Evolutionary conservation across 2,113 vertebrate species (phyloP).

Genomic region (Hyperoodon ampullatus): DNA sequence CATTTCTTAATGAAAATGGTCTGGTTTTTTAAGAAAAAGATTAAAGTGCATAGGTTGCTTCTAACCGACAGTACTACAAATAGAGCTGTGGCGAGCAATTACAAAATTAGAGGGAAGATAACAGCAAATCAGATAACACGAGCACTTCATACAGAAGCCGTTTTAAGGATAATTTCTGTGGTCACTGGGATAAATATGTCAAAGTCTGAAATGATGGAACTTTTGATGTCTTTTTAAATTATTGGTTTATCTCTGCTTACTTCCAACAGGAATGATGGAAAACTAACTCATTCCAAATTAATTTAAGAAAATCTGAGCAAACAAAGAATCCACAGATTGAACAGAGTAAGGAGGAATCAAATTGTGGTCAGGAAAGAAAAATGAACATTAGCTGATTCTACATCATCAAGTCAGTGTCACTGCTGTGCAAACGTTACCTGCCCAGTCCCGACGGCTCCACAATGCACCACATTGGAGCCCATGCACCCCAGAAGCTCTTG

Average conservation of each 20-base stretch:
- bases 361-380: conserved; percentile 19
- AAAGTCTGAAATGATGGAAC: background rate
- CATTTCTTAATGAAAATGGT: conserved; percentile 51
- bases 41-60: background rate
- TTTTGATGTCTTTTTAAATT: background rate
- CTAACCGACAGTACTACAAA: conserved; percentile 11
- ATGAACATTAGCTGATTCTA: conserved; percentile 13
- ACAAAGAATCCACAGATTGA: background rate
- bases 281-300: conserved; percentile 34
- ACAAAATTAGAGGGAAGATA: conserved; percentile 6
- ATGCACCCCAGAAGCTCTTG: conserved; percentile 96
- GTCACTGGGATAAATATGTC: background rate
- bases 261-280: background rate
- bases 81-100: background rate
- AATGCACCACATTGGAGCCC: conserved; percentile 97
- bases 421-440: conserved; percentile 88
- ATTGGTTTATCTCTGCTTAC: background rate
- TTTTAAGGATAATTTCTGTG: conserved; percentile 22
- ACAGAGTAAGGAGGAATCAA: background rate
- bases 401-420: background rate
- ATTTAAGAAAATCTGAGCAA: conserved; percentile 19
- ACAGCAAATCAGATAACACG: background rate
- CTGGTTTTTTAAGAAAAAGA: conserved; percentile 43
- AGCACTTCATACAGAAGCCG: background rate
- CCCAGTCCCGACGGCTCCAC: conserved; percentile 96